Evolutionary conservation across 2,797 vertebrate species (phyloP), one percentile per base, ranked within the genome.

Genomic region (Hirundo rustica): DNA sequence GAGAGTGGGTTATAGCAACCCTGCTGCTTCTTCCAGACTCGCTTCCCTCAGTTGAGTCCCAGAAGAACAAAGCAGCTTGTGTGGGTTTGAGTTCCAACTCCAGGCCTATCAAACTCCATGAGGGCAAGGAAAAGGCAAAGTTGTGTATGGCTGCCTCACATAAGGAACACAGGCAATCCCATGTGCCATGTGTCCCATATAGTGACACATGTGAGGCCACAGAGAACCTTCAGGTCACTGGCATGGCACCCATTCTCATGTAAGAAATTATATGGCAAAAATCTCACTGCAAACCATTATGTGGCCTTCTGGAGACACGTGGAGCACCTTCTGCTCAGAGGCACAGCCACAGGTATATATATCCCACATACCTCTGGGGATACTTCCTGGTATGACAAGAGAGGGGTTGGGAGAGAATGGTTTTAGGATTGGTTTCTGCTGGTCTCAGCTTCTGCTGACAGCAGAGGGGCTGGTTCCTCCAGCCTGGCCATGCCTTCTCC

Each of bases 191-290:
- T 48, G 29, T 47, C 20, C 48, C 34, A n/a, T 47, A 15, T 0
- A 26, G 25, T 32, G 23, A 57, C 16, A 21, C 2, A 0, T 0
- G 0, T 2, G 7, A 79, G 80, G 47, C n/a, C 44, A 12, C 1
- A 65, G 54, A 75, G 27, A 74, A 44, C 34, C 11, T 36, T 61
- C 5, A 2, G 53, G 34, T 13, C 26, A 8, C 38, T 76, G 30
- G 32, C 38, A 84, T 0, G 2, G 42, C 45, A 53, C 48, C 60
- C 23, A 23, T 75, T 65, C 44, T 60, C n/a, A 15, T 4, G 22
- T n/a, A 83, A 77, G 29, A 73, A 55, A 60, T 29, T 11, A 19
- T 4, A 47, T 0, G 2, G 47, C 61, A 82, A 65, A 88, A 91
- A 34, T 48, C 50, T 74, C 42, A 34, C 48, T n/a, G 20, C 16